Conservation (phyloP, 2,888 invertebrate species). For the Operophtera brumata region DNA sequence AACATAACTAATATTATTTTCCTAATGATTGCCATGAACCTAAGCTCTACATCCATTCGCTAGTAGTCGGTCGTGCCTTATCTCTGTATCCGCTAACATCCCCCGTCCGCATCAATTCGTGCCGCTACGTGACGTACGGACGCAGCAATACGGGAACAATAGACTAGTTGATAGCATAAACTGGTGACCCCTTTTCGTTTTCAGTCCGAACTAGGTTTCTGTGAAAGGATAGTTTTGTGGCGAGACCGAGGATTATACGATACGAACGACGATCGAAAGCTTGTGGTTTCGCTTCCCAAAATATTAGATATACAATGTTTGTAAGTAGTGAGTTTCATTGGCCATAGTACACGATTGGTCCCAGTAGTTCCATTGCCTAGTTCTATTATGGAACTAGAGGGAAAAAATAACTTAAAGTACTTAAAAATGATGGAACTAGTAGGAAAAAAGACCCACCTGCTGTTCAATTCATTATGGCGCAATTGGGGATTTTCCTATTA, state of each 20-base stretch:
- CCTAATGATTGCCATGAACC: constrained; percentile 12
- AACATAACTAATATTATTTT: not conserved
- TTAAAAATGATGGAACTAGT: no score
- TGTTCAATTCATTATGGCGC: no score
- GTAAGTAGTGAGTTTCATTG: no score
- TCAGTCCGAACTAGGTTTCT: not conserved
- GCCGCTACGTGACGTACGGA: constrained; percentile 50
- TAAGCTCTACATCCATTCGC: constrained; percentile 34
- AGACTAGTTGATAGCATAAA: constrained; percentile 7
- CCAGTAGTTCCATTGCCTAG: no score
- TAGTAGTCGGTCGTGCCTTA: constrained; percentile 56
- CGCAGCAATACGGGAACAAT: constrained; percentile 25
- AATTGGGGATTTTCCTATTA: no score
- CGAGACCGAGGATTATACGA: not conserved
- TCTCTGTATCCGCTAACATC: constrained; percentile 57
- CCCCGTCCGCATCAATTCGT: constrained; percentile 61
- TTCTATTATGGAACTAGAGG: no score
- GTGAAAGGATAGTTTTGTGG: not conserved
- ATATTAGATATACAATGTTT: no score
- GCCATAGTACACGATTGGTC: no score
- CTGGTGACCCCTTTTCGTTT: constrained; percentile 14
- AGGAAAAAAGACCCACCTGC: no score
- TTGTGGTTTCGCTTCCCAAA: not conserved
- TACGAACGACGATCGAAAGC: not conserved
- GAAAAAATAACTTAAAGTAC: no score